Conservation (phyloP, 2,888 invertebrate species). For the Megamerina dolium region DNA sequence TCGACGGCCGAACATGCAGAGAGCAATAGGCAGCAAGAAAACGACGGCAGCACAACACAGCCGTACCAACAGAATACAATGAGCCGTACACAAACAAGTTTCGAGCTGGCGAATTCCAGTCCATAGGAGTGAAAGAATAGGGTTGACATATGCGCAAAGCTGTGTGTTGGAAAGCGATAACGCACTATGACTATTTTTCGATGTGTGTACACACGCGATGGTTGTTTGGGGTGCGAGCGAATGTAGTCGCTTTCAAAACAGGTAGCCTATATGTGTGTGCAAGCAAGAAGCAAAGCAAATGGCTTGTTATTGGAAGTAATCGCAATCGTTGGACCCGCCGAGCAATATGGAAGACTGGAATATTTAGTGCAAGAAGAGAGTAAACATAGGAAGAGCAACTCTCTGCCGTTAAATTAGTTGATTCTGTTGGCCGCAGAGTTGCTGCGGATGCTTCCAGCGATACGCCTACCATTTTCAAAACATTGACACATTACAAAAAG, state of each 20-base stretch:
- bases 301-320: too few relatives aligned
- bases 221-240: too few relatives aligned
- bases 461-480: constrained; percentile 34
- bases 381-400: constrained; percentile 6
- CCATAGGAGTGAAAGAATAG: not conserved
- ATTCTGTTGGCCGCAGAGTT: too few relatives aligned
- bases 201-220: too few relatives aligned
- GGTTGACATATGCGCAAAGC: not conserved
- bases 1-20: constrained; percentile 41
- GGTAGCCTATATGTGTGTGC: too few relatives aligned
- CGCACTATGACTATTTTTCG: too few relatives aligned
- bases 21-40: constrained; percentile 28
- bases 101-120: not conserved
- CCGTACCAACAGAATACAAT: not conserved
- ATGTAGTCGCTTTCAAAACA: too few relatives aligned
- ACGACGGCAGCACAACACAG: constrained; percentile 5
- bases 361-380: not conserved
- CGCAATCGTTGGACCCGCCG: constrained; percentile 11
- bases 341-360: constrained; percentile 11
- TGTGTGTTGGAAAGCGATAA: not conserved
- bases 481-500: too few relatives aligned
- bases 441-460: constrained; percentile 40
- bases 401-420: too few relatives aligned
- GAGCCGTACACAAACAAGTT: not conserved
- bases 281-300: constrained; percentile 6